Percentiles rank a stretch among this genome's conserved stretches.
These are phyloP conservation scores for Falco peregrinus DNA, from an alignment of 2,797 vertebrate species.

Conservation along the genomic window DNA sequence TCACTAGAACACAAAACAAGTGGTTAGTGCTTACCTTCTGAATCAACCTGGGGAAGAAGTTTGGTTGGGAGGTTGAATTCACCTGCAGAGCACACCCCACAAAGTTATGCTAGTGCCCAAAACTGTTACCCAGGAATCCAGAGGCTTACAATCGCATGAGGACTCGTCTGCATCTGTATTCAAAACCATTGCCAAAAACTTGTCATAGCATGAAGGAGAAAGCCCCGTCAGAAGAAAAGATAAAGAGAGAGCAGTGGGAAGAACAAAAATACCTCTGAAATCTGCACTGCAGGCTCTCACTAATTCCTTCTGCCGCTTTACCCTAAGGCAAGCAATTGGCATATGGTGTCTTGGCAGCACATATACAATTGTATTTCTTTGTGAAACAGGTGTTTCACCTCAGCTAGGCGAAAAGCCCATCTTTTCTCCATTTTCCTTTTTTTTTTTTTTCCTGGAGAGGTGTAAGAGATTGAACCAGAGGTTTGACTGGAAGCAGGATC, in stretches of 20 bases:
- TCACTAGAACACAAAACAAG: neutral
- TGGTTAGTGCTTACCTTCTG: neutral
- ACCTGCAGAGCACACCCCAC: neutral
- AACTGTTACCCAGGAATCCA: neutral
- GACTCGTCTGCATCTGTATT: conserved; percentile 35
- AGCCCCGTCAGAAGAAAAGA: neutral
- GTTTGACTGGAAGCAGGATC: neutral
- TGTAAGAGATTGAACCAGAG: neutral
- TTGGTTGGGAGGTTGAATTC: neutral
- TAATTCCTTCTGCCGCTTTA: conserved; percentile 25
- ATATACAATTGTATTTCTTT: neutral
- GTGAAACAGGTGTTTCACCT: neutral
- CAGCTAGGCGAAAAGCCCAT: neutral
- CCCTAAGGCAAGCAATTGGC: neutral
- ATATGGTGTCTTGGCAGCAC: neutral
- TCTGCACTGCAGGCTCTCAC: neutral
- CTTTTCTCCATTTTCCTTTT: neutral
- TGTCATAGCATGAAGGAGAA: conserved; percentile 27
- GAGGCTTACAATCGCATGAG: neutral
- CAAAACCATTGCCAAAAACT: neutral
- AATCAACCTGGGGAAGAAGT: neutral
- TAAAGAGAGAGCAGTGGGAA: neutral
- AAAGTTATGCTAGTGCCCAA: neutral
- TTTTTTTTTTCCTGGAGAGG: neutral
- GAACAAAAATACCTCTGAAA: conserved; percentile 18